Base-by-base conservation (phyloP, 2,797 vertebrate species). In the Aldrovandia affinis region DNA sequence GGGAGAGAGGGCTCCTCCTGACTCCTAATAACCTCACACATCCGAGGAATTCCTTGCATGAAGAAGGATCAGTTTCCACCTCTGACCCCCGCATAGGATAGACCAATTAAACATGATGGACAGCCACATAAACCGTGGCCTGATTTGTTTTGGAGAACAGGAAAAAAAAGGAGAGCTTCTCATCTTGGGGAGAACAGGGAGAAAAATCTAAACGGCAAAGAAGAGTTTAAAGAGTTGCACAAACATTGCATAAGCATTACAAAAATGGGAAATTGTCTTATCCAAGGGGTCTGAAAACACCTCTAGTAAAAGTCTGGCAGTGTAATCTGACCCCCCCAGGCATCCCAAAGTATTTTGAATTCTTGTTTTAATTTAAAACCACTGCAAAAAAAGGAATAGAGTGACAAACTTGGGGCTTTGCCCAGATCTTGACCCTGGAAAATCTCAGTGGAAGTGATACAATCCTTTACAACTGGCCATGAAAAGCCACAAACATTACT, bases 21-120 rank as follows among this genome's bases (percentile, higher is more conserved):
- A 91, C 91, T 89, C 83, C 88, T 91, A 91, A 90, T 90, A 92
- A 93, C 88, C 90, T 89, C 85, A 92, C 90, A 89, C 90, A 93
- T 92, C 89, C 85, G 79, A 90, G 90, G 90, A 94, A 94, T 94
- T 90, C 92, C 85, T 92, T 47, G 75, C 88, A 89, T 85, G 36
- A 70, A 87, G 89, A 86, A 83, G 86, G 91, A 94, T 94, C 90
- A 6, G 88, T 94, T 93, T 93, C 91, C 90, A 88, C 86, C 84
- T 77, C 55, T 94, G 91, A 94, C 91, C 91, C 86, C 36, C 5
- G 82, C 88, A 84, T 87, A 88, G 88, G 88, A 92, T 89, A 89
- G 88, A 82, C 89, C 91, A 93, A 92, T 94, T 93, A 93, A 94
- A 93, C 89, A 91, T 93, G 92, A 94, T 84, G 93, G 92, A 92